Evolutionary conservation across 2,113 vertebrate species (phyloP), one percentile per base, ranked within the genome.

Genomic region (Notothenia coriiceps): DNA sequence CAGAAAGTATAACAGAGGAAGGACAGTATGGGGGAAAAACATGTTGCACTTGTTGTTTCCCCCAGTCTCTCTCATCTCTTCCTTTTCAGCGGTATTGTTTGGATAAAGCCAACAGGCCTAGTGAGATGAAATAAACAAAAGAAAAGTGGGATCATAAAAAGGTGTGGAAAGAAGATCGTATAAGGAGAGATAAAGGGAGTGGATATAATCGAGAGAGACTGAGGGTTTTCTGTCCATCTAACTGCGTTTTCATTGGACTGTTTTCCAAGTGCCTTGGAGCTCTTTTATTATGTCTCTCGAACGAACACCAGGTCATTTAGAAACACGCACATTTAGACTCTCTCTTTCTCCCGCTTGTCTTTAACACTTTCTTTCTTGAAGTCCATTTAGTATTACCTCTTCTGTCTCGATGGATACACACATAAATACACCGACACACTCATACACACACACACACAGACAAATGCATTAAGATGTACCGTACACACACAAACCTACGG

Each of bases 261-360:
- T 87, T 93, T 96, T 97, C 97, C 95, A 98, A 98, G 97, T 99
- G 97, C 97, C 97, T 99, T 98, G 94, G 94, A 95, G 93, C 94
- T 92, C 89, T 92, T 82, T 82, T 65, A 29, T 62, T 62, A 35
- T 76, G 46, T 92, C 76, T 86, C 83, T 68, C 33, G 72, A 76
- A 40, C 35, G 1, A 40, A 40, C 7, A 7, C 35, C 35, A 8
- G 35, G 7, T 40, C 35, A 40, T 40, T 40, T 40, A 40, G 35
- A 40, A 40, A 40, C 35, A 40, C 35, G 7, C 35, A 40, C n/a
- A n/a, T n/a, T 6, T 6, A 40, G 35, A 40, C 35, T 40, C 35
- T 40, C 35, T 40, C 1, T 80, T 60, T 83, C 69, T 82, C 51
- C 61, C 54, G 73, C 35, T 75, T 68, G 40, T 70, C 69, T 74